Base-by-base conservation (phyloP, 2,888 invertebrate genomes). In the Anthoptus insignis region DNA sequence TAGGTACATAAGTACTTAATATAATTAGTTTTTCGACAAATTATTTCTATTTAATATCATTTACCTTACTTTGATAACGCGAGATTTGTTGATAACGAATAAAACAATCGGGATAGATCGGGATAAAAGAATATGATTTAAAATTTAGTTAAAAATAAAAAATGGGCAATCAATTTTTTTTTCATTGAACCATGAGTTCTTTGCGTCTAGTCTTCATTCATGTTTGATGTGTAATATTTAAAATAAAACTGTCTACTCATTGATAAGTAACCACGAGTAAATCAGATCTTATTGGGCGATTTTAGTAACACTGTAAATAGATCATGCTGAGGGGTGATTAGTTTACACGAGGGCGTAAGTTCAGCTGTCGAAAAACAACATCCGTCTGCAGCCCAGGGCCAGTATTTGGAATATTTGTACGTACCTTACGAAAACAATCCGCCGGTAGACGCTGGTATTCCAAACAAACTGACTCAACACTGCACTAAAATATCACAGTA, bases 391-490 rank as follows among this genome's bases (percentile, higher is more conserved):
- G 54, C 34, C 34, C 54, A 47, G 54, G 45, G 22, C 39, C n/a
- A 29, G 27, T 32, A 24, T 61, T 61, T 24, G 34, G 45, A 63
- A 63, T 60, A 29, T 64, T 66, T 67, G 29, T 75, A 83, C 83
- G 79, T 84, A 88, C 89, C 89, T 89, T 81, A 73, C 74, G 75
- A 82, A 86, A 87, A 83, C 84, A 86, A 83, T 57, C 81, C 73
- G 80, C 73, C 73, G 74, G 72, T 67, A 67, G 63, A 61, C 78
- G 81, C 85, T 82, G 85, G 84, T 83, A 84, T 86, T 84, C 84
- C 83, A 75, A 80, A 77, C 53, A 70, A 68, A 37, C 69, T 45
- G 29, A 54, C 66, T 72, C 70, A 68, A 82, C 80, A 78, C 84
- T 56, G 34, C 77, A 88, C 84, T 79, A 68, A 72, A 73, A 76